phyloP scores from a whole-genome alignment of 1,140 invertebrate species.

The Pomacea maculata region DNA sequence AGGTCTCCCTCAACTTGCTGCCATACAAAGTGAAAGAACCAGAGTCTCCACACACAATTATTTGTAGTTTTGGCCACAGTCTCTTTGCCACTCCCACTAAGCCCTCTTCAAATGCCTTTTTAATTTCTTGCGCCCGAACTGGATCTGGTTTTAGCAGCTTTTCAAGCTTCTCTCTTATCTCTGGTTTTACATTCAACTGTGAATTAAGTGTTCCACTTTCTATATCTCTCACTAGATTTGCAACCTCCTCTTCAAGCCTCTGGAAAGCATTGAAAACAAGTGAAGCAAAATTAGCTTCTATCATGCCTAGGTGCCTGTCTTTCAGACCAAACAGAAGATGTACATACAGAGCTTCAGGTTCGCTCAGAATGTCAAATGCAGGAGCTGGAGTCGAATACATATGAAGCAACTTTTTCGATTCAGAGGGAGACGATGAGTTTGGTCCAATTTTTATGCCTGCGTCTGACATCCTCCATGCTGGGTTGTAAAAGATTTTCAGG shows the following conservation, averaged over 20 bases:
- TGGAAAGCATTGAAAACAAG: slow-evolving; percentile 56
- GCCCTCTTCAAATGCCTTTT: slow-evolving; percentile 43
- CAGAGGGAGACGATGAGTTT: slow-evolving; percentile 60
- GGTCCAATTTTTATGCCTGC: slow-evolving; percentile 58
- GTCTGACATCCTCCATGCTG: slow-evolving; percentile 48
- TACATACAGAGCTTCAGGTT: slow-evolving; percentile 61
- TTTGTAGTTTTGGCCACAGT: slow-evolving; percentile 59
- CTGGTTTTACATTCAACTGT: slow-evolving; percentile 47
- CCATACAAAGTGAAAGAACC: slow-evolving; percentile 61
- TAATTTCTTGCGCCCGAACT: slow-evolving; percentile 53
- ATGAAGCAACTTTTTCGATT: slow-evolving; percentile 53
- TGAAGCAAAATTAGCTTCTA: slow-evolving; percentile 64
- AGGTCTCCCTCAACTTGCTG: slow-evolving; percentile 45
- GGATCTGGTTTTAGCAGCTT: slow-evolving; percentile 51
- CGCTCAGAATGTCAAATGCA: slow-evolving; percentile 56
- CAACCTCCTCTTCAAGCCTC: slow-evolving; percentile 48
- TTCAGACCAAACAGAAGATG: slow-evolving; percentile 61
- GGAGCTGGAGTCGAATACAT: slow-evolving; percentile 59
- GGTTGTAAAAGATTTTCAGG: slow-evolving; percentile 62
- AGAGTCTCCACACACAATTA: slow-evolving; percentile 56
- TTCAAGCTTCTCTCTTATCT: slow-evolving; percentile 49
- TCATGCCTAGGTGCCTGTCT: slow-evolving; percentile 57
- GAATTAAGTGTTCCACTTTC: slow-evolving; percentile 49
- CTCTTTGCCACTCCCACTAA: slow-evolving; percentile 49
- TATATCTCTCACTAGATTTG: slow-evolving; percentile 53